Base-by-base conservation (phyloP, 1,140 invertebrate genomes). In the Cydia pomonella region DNA sequence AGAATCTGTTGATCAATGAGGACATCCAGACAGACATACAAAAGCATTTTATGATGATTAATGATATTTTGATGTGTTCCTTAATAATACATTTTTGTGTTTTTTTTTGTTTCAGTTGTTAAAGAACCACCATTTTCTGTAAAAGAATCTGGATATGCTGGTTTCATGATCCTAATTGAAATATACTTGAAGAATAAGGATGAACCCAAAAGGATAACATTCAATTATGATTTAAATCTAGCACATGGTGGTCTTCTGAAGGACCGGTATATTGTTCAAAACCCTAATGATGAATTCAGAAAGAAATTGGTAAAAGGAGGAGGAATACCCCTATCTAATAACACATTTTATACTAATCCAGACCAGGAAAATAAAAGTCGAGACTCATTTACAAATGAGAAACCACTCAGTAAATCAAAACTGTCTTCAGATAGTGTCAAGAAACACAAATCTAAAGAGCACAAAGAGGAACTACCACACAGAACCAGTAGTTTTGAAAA, bases 101-200 rank as follows among this genome's bases (percentile, higher is more conserved):
- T 18, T 75, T 74, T 73, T 76, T 75, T 74, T 73, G 76, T 95
- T 95, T 76, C 91, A 97, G 97, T 97, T 79, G 89, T 97, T 1
- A 98, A 98, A 86, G 97, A 98, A 74, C 97, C 98, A 50, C 98
- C 98, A n/a, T 99, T 97, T 93, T 92, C 94, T 66, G 95, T 99
- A 18, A 96, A 96, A 82, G 98, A 99, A 88, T 97, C 97, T 7
- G 98, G 98, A 2, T 99, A 99, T 95, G 98, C 98, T 74, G 97
- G 98, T 18, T 99, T 99, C 88, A 94, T 95, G 53, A 93, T 99
- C 66, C 96, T 96, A 2, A 98, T 99, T 83, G 97, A 98, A 81
- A 96, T 99, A 73, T 96, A 97, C 87, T 96, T 99, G 80, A 97
- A 96, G 79, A 98, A 97, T 88, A 97, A 97, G 88, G 97, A 98